A percentile compares a stretch with the other conserved stretches of the same genome.
These are phyloP conservation scores for Myrmecobius fasciatus DNA, from an alignment of 2,113 vertebrate species.

Conservation along the genomic window DNA sequence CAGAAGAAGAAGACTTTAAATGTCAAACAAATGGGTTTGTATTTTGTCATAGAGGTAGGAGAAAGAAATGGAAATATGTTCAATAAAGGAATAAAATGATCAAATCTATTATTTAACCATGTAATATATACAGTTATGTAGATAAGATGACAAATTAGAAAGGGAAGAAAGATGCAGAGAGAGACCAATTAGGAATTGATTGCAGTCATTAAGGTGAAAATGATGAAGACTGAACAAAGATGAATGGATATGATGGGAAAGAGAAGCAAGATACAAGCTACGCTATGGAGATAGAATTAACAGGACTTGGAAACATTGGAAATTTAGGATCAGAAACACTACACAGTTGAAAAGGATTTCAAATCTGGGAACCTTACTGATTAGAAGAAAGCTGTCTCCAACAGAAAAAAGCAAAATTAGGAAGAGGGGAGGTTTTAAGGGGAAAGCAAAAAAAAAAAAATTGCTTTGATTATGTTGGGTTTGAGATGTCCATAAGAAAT, in stretches of 20 bases:
- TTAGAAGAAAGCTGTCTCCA: background rate
- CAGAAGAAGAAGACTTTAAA: no score
- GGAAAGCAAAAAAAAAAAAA: no score
- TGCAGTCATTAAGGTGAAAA: background rate
- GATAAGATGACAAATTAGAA: background rate
- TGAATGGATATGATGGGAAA: background rate
- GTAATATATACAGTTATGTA: background rate
- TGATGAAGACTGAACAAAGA: background rate
- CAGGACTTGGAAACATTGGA: background rate
- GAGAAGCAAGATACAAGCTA: background rate
- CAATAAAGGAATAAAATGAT: background rate
- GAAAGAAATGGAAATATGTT: background rate
- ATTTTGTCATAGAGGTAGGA: background rate
- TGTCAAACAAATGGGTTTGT: background rate
- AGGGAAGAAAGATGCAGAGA: background rate
- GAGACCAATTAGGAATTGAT: background rate
- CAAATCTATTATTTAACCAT: background rate
- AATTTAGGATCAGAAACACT: background rate
- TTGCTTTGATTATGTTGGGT: background rate
- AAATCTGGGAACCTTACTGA: background rate
- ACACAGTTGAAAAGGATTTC: background rate
- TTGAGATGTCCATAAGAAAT: background rate
- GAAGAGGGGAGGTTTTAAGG: background rate
- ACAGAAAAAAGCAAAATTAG: background rate
- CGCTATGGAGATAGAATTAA: background rate